Percentiles rank a stretch among this genome's conserved stretches.
Evolutionary conservation across 2,113 vertebrate genomes (phyloP).

Genomic region (Hemiscyllium ocellatum): DNA sequence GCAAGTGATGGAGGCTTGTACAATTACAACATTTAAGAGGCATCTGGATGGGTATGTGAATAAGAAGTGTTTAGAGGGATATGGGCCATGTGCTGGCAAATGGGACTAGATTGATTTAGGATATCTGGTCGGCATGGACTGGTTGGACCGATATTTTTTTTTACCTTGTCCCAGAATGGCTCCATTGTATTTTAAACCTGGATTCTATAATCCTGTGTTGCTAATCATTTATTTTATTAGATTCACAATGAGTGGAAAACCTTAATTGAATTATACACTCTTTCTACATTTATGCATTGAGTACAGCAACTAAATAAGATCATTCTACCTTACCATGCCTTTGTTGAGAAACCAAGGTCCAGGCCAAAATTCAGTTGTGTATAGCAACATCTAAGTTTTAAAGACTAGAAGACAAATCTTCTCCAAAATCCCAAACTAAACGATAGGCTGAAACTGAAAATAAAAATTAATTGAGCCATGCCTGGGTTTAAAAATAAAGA

Average conservation of each 20-base stretch:
- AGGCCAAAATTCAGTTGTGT: not conserved
- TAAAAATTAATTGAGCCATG: not conserved
- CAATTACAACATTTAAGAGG: no score
- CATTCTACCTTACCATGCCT: not conserved
- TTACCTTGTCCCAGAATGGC: not conserved
- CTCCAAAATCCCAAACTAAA: no score
- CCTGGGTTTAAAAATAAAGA: not conserved
- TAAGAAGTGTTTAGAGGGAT: no score
- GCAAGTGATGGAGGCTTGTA: no score
- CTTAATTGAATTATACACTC: not conserved
- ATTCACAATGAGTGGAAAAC: not conserved
- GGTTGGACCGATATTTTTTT: no score
- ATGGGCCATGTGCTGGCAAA: no score
- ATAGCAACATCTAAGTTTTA: not conserved
- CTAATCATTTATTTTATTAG: slow-evolving; percentile 8
- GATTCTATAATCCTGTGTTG: not conserved
- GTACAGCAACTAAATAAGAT: not conserved
- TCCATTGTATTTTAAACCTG: not conserved
- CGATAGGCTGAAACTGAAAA: not conserved
- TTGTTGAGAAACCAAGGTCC: not conserved
- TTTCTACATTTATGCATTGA: not conserved
- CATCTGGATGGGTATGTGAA: no score
- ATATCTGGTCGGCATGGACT: no score
- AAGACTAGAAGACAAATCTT: not conserved
- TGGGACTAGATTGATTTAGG: no score